Percentiles rank a stretch among this genome's conserved stretches.
Conservation (phyloP, 2,797 vertebrate species). For the Xenentodon cancila region DNA sequence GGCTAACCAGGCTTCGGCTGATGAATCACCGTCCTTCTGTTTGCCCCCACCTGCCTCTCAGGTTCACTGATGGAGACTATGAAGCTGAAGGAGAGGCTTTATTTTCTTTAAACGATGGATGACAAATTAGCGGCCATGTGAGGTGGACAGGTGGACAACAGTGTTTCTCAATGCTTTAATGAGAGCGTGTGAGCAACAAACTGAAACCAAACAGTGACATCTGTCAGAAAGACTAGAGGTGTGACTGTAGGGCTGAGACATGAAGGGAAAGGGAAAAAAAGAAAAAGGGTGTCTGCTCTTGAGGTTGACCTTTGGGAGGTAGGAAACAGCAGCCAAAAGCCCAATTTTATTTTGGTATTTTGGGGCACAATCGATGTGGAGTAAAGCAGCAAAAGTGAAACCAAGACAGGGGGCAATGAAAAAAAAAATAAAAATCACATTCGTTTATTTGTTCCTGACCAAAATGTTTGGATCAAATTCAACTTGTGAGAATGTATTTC, state of each 20-base stretch:
- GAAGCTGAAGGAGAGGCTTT: background rate
- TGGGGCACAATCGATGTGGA: background rate
- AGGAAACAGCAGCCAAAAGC: background rate
- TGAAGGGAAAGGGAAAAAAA: background rate
- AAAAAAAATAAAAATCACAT: background rate
- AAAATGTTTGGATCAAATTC: constrained; percentile 6
- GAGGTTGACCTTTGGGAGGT: background rate
- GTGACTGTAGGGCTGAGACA: background rate
- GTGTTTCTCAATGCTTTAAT: constrained; percentile 28
- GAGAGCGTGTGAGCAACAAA: constrained; percentile 6
- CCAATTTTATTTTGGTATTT: background rate
- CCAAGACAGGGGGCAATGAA: background rate
- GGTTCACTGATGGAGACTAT: constrained; percentile 22
- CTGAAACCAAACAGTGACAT: background rate
- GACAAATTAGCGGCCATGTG: constrained; percentile 1
- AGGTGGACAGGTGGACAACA: constrained; percentile 17
- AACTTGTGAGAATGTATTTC: constrained; percentile 37
- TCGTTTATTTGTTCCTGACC: background rate
- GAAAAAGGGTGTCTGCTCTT: background rate
- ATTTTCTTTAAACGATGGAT: constrained; percentile 6
- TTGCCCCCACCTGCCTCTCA: constrained; percentile 50
- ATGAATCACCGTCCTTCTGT: constrained; percentile 52
- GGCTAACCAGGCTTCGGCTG: constrained; percentile 56
- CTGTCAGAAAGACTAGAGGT: constrained; percentile 1
- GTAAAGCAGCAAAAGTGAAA: background rate